These are phyloP conservation scores for Dissostichus mawsoni DNA, from an alignment of 2,113 vertebrate species.

Conservation along the genomic window DNA sequence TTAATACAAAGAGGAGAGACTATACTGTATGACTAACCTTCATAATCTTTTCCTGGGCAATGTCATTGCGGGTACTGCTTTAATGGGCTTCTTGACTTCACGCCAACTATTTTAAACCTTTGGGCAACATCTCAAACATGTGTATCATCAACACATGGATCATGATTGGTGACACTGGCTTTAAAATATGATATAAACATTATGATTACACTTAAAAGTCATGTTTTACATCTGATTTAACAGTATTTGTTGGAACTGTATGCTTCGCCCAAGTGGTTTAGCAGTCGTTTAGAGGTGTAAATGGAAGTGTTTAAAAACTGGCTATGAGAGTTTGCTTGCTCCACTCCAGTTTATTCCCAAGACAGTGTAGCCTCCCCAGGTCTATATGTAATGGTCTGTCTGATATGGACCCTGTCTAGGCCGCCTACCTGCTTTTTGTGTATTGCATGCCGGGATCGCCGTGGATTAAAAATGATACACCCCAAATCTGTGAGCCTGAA, in stretches of 20 bases:
- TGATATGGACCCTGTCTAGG: neutral
- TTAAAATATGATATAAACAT: neutral
- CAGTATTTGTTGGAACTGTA: neutral
- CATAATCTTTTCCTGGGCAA: neutral
- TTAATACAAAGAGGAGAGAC: neutral
- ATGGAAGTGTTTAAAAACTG: neutral
- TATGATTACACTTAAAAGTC: neutral
- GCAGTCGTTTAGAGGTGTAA: neutral
- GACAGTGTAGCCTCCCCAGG: neutral
- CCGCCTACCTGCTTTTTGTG: neutral
- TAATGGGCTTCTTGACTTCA: neutral
- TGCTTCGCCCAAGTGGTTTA: too few species aligned
- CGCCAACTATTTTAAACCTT: neutral
- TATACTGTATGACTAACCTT: neutral
- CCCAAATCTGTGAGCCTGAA: neutral
- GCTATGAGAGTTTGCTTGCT: neutral
- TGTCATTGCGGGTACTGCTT: constrained; percentile 1
- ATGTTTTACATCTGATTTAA: neutral
- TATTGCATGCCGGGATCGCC: neutral
- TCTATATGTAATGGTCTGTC: neutral
- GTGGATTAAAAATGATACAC: too few species aligned
- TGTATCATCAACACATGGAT: neutral
- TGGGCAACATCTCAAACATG: neutral
- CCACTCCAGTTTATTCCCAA: neutral
- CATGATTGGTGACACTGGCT: neutral